These are phyloP conservation scores for Poecilia picta DNA, from an alignment of 2,797 vertebrate species.

Conservation along the genomic window DNA sequence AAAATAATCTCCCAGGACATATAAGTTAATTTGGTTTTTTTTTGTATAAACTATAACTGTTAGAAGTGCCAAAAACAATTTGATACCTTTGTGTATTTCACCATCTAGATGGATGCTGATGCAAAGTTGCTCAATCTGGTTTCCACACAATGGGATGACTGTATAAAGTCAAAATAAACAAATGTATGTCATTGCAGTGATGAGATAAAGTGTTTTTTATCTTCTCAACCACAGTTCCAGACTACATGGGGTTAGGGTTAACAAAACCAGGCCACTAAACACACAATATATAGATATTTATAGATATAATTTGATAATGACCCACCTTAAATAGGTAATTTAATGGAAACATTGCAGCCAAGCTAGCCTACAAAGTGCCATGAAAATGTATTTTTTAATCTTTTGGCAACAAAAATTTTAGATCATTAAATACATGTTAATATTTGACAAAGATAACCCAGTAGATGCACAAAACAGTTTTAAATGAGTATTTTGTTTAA, in stretches of 20 bases:
- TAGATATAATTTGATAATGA: neutral
- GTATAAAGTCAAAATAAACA: neutral
- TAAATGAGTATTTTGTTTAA: neutral
- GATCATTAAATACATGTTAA: neutral
- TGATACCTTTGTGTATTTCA: neutral
- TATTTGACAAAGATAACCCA: neutral
- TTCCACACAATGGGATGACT: neutral
- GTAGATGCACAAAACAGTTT: neutral
- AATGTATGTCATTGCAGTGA: neutral
- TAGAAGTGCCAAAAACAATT: constrained; percentile 26
- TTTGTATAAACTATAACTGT: neutral
- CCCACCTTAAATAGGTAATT: neutral
- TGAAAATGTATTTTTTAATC: neutral
- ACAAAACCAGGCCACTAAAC: neutral
- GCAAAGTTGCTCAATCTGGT: neutral
- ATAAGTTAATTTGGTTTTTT: constrained; percentile 21
- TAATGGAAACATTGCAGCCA: neutral
- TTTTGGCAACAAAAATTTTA: neutral
- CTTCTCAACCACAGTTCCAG: neutral
- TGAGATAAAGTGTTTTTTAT: neutral
- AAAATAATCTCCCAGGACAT: constrained; percentile 6
- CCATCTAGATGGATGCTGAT: neutral
- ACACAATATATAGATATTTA: neutral
- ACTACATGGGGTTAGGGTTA: neutral
- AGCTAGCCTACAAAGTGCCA: neutral